Evolutionary conservation across 2,888 invertebrate genomes (phyloP), one percentile per base, ranked within the genome.

Genomic region (Vannuccia rotundouncinata): DNA sequence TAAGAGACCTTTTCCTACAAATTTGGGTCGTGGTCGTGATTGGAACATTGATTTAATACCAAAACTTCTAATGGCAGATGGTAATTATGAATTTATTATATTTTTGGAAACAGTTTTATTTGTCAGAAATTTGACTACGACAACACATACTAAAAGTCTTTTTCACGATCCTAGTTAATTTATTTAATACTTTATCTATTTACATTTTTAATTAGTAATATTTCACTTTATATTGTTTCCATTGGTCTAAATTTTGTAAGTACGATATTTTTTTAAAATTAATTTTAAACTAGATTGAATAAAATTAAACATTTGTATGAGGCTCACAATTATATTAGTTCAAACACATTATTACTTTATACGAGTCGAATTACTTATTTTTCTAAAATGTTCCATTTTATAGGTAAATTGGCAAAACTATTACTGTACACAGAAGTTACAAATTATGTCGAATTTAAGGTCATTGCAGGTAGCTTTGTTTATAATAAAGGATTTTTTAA

Each of bases 21-120:
- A 86, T 30, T 87, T 88, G 86, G 90, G 90, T n/a, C 85, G 88
- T 82, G 88, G 87, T 25, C 85, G 98, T 83, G 99, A 99, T 89
- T 99, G 99, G 99, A 99, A 99, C 90, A 98, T 98, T 78, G 99
- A 99, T 89, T 91, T 99, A 84, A 98, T 99, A 85, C 99, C 99
- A 10, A 99, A 99, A 89, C 98, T 99, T 89, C 90, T 99, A 84
- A 99, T 99, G 99, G 99, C 98, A 66, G 96, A 98, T 90, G 99
- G 90, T 87, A 84, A 83, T 83, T 82, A 10, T 45, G 17, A 5
- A 25, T 66, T 59, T 27, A 13, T 5, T 79, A 45, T 75, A 28
- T n/a, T n/a, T n/a, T n/a, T n/a, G n/a, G n/a, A n/a, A n/a, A n/a
- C n/a, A n/a, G n/a, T n/a, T n/a, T n/a, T n/a, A n/a, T n/a, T n/a